phyloP scores from a whole-genome alignment of 2,888 invertebrate species.

The Anorthoa munda region DNA sequence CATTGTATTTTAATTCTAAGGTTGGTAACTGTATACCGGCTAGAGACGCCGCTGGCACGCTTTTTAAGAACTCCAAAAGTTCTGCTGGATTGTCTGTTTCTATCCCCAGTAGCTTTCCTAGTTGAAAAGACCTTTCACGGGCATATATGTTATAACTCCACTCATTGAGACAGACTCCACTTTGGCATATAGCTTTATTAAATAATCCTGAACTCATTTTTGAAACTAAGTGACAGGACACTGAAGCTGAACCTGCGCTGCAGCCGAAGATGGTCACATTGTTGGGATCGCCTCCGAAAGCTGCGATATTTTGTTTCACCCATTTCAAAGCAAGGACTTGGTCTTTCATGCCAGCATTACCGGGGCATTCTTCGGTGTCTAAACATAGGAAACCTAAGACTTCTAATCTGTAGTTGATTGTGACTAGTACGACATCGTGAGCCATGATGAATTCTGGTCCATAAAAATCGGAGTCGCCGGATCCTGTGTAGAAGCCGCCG shows the following conservation, averaged over 20 bases:
- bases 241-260: slow-evolving; percentile 86
- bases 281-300: slow-evolving; percentile 84
- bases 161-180: slow-evolving; percentile 86
- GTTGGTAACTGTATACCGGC: slow-evolving; percentile 81
- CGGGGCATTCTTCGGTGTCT: slow-evolving; percentile 86
- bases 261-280: slow-evolving; percentile 88
- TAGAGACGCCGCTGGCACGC: slow-evolving; percentile 77
- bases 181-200: slow-evolving; percentile 88
- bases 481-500: slow-evolving; percentile 88
- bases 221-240: slow-evolving; percentile 84
- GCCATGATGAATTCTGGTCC: slow-evolving; percentile 88
- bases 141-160: slow-evolving; percentile 85
- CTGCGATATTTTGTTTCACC: slow-evolving; percentile 85
- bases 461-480: slow-evolving; percentile 87
- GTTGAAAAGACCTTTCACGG: slow-evolving; percentile 83
- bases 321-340: slow-evolving; percentile 88
- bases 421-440: slow-evolving; percentile 85
- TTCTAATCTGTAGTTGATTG: slow-evolving; percentile 88
- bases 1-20: slow-evolving; percentile 74
- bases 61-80: slow-evolving; percentile 80
- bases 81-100: slow-evolving; percentile 82
- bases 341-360: slow-evolving; percentile 89
- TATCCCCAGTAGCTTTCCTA: slow-evolving; percentile 84
- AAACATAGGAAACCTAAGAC: slow-evolving; percentile 87
- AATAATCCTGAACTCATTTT: slow-evolving; percentile 86